phyloP scores from a whole-genome alignment of 2,113 vertebrate species.

The Gnathonemus longibarbis region DNA sequence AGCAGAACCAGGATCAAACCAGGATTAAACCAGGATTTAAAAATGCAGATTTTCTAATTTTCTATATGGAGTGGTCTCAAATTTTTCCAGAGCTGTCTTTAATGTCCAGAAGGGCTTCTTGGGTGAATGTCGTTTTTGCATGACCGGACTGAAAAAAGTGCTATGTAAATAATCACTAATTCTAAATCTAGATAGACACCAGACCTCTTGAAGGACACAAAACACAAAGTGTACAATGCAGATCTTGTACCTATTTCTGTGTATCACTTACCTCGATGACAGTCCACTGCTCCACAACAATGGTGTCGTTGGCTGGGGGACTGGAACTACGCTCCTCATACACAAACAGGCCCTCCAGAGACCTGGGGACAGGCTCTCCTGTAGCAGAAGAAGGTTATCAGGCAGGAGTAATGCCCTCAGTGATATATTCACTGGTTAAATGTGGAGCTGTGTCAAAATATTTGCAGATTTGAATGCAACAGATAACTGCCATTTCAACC shows the following conservation, averaged over 20 bases:
- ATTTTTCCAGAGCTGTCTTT: neutral
- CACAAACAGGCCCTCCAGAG: conserved; percentile 89
- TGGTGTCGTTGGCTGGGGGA: conserved; percentile 81
- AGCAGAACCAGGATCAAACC: too few species aligned
- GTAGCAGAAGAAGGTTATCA: neutral
- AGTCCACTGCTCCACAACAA: conserved; percentile 96
- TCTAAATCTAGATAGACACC: neutral
- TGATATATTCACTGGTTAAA: neutral
- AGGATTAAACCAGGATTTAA: too few species aligned
- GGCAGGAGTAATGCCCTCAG: neutral
- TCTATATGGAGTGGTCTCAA: too few species aligned
- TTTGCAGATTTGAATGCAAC: neutral
- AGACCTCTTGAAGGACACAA: neutral
- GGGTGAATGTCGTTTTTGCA: neutral
- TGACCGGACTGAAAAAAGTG: neutral
- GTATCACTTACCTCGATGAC: conserved; percentile 77
- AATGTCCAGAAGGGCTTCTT: neutral
- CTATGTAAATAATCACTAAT: neutral
- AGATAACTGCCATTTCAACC: neutral
- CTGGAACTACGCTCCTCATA: conserved; percentile 78
- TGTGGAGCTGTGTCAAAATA: neutral
- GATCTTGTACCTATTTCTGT: neutral
- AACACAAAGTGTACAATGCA: neutral
- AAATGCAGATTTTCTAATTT: too few species aligned
- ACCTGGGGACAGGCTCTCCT: conserved; percentile 83